These are phyloP conservation scores for Colletes collaris DNA, from an alignment of 2,888 invertebrate genomes.

Conservation along the genomic window DNA sequence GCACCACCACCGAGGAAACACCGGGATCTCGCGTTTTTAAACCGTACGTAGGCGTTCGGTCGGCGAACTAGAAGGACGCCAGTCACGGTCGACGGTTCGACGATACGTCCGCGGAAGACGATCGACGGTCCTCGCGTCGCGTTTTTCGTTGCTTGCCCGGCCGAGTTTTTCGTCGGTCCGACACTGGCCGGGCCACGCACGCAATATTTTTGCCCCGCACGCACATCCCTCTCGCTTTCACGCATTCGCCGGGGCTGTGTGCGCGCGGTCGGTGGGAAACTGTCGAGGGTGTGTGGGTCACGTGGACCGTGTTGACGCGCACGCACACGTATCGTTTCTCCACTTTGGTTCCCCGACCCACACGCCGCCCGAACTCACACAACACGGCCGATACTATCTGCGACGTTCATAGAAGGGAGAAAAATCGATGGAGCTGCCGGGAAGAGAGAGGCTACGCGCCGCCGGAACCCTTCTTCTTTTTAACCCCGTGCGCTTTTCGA, in stretches of 20 bases:
- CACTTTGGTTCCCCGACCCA: slow-evolving; percentile 51
- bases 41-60: too few species aligned
- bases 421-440: slow-evolving; percentile 82
- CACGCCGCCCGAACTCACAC: slow-evolving; percentile 31
- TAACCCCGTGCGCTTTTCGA: slow-evolving; percentile 50
- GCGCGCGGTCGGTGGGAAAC: background rate
- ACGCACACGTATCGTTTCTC: slow-evolving; percentile 39
- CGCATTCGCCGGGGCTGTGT: slow-evolving; percentile 37
- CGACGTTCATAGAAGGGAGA: slow-evolving; percentile 67
- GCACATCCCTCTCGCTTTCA: slow-evolving; percentile 62
- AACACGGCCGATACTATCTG: slow-evolving; percentile 32
- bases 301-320: slow-evolving; percentile 33
- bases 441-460: slow-evolving; percentile 54
- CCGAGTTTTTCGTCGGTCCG: slow-evolving; percentile 62
- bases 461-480: slow-evolving; percentile 61
- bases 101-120: slow-evolving; percentile 13
- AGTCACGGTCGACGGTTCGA: slow-evolving; percentile 4
- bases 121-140: slow-evolving; percentile 11
- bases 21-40: background rate
- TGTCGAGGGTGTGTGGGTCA: slow-evolving; percentile 31
- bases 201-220: slow-evolving; percentile 66
- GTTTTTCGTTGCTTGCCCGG: slow-evolving; percentile 57
- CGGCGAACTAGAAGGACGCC: background rate
- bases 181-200: slow-evolving; percentile 59
- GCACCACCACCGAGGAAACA: slow-evolving; percentile 26